These are phyloP conservation scores for Sinosuthora webbiana DNA, from an alignment of 2,113 vertebrate genomes.

Conservation along the genomic window DNA sequence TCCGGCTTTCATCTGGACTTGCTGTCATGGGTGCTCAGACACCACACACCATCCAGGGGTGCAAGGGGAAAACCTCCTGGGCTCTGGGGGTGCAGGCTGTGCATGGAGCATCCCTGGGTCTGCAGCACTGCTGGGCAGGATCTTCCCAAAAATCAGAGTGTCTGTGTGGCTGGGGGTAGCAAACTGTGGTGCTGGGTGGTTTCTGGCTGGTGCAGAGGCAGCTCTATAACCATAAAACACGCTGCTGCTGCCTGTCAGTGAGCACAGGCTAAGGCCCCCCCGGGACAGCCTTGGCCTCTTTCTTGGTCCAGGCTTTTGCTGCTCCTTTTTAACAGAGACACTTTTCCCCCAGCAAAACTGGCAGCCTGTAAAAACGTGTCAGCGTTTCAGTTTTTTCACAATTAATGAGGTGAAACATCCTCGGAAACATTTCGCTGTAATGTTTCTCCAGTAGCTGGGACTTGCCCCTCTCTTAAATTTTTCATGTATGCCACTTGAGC, in stretches of 20 bases:
- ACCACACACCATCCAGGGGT: too few species aligned
- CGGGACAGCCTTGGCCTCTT: slow-evolving; percentile 26
- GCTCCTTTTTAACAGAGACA: slow-evolving; percentile 29
- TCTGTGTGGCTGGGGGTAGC: background rate
- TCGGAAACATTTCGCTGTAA: slow-evolving; percentile 49
- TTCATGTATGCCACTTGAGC: slow-evolving; percentile 39
- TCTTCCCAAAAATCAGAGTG: accelerated
- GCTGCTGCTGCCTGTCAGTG: slow-evolving; percentile 44
- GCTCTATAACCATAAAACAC: slow-evolving; percentile 25
- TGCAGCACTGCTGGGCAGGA: background rate
- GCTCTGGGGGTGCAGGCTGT: background rate
- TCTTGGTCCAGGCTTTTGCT: background rate
- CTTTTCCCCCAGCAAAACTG: slow-evolving; percentile 49
- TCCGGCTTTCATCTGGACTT: background rate
- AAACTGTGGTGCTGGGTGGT: background rate
- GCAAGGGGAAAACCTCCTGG: background rate
- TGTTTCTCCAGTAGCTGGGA: slow-evolving; percentile 42
- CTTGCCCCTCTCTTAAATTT: slow-evolving; percentile 51
- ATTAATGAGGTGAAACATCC: slow-evolving; percentile 68
- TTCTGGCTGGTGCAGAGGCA: background rate
- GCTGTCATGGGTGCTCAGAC: background rate
- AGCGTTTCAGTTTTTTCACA: slow-evolving; percentile 63
- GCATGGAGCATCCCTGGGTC: background rate
- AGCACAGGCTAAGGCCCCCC: background rate
- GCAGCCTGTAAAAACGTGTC: slow-evolving; percentile 59